Percentiles rank a stretch among this genome's conserved stretches.
These are phyloP conservation scores for Pseudomyrmex flavicornis DNA, from an alignment of 1,140 invertebrate species.

Conservation along the genomic window DNA sequence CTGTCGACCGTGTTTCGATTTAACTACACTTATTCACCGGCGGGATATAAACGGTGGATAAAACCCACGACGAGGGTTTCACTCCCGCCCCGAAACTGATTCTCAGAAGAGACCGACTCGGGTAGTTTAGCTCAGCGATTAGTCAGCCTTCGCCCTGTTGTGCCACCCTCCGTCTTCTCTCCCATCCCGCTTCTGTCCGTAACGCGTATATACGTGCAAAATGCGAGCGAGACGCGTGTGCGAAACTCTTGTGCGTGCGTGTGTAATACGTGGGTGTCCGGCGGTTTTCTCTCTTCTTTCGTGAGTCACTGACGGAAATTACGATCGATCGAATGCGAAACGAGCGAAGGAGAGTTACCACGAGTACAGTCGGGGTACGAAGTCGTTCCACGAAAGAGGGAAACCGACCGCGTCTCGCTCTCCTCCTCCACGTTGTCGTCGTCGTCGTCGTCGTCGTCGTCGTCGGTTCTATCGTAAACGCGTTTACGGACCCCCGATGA, in stretches of 20 bases:
- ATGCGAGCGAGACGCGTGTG: too few species aligned
- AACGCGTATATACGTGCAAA: conserved; percentile 1
- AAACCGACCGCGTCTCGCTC: neutral
- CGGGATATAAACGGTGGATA: conserved; percentile 63
- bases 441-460: conserved; percentile 55
- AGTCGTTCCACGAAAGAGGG: conserved; percentile 10
- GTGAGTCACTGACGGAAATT: conserved; percentile 82
- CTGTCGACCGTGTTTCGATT: conserved; percentile 32
- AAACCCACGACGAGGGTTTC: conserved; percentile 44
- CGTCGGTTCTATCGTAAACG: conserved; percentile 69
- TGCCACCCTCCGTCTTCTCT: conserved; percentile 68
- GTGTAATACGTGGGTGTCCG: conserved; percentile 15
- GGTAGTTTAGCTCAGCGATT: conserved; percentile 72
- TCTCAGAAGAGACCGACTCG: conserved; percentile 62
- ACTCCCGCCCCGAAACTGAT: conserved; percentile 27
- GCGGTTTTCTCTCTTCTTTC: conserved; percentile 65
- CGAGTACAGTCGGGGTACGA: conserved; percentile 3
- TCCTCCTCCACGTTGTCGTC: conserved; percentile 1
- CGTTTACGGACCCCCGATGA: conserved; percentile 68
- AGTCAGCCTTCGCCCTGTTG: conserved; percentile 77
- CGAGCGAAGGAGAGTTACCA: conserved; percentile 57
- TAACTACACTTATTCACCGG: conserved; percentile 44
- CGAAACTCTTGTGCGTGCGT: neutral
- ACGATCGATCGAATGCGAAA: conserved; percentile 79
- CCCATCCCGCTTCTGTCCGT: neutral